phyloP scores from a whole-genome alignment of 1,140 invertebrate species.

The Chionoecetes opilio region DNA sequence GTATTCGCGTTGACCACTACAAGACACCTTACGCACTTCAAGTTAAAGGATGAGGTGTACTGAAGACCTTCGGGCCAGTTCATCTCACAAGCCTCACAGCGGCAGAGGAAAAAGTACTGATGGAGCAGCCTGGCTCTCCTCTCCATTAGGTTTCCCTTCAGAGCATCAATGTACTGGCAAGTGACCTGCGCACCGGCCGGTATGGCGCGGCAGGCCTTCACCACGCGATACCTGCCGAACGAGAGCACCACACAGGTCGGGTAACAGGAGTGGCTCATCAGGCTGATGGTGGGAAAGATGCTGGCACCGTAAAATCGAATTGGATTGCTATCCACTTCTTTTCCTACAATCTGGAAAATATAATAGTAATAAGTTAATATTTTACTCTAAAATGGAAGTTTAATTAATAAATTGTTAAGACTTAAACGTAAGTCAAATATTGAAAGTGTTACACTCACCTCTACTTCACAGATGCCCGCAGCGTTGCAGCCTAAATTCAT shows the following conservation, averaged over 20 bases:
- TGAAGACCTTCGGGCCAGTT: conserved; percentile 1
- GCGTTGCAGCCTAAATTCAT: conserved; percentile 48
- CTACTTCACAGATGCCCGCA: background rate
- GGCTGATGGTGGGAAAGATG: conserved; percentile 32
- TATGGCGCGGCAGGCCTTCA: background rate
- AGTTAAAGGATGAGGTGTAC: background rate
- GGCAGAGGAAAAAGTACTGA: conserved; percentile 43
- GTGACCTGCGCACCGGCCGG: conserved; percentile 37
- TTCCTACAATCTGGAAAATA: background rate
- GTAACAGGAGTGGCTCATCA: conserved; percentile 55
- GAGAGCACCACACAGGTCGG: background rate
- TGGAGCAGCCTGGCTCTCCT: background rate
- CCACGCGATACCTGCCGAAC: background rate
- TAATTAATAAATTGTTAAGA: background rate
- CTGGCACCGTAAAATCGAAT: background rate
- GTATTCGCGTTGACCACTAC: background rate
- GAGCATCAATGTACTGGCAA: background rate
- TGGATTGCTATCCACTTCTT: background rate
- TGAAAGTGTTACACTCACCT: background rate
- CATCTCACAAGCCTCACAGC: conserved; percentile 44
- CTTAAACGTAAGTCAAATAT: background rate
- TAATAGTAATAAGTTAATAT: conserved; percentile 5
- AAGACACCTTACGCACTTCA: conserved; percentile 20
- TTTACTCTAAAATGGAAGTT: background rate
- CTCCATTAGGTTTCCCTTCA: background rate